Base-by-base conservation (phyloP, 2,113 vertebrate species). In the Dromaius novaehollandiae region DNA sequence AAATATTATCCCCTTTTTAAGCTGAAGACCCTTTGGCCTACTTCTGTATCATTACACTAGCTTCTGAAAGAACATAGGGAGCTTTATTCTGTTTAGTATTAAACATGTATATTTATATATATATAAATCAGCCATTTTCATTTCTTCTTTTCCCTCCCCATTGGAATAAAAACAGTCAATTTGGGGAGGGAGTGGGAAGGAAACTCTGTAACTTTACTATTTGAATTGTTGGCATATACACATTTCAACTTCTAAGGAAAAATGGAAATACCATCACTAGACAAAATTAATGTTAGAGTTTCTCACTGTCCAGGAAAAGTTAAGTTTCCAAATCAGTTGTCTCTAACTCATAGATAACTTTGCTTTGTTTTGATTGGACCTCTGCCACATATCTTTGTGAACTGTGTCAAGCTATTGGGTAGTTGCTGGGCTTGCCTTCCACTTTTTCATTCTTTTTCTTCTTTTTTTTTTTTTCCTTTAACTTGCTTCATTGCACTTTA, bases 1-100 rank as follows among this genome's bases (percentile, higher is more conserved):
- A 91, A 88, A 66, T 76, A 70, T n/a, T 44, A n/a, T 64, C 89
- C 87, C 7, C 2, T 91, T 95, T 82, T 85, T 80, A 55, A 69
- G 16, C 32, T 66, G 42, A 69, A 88, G 78, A 46, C 12, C 12
- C 74, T 88, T 83, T 0, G 1, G 6, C 66, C 5, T 68, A 4
- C n/a, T 64, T 30, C 30, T 6, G 2, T 66, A 70, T 36, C 10
- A 19, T 63, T 85, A 42, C 0, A 1, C 20, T 25, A 22, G 36
- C 38, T 89, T 94, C 53, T 88, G 1, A 66, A 66, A 89, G 32
- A 94, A 64, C 20, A 36, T 11, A 0, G 9, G 30, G 32, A 91
- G 50, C 53, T 91, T 92, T 65, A 36, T 60, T 55, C 1, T 4
- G 36, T 87, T 87, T 85, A 28, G 38, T 85, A 4, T 61, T 76